Evolutionary conservation across 1,140 invertebrate species (phyloP).

Genomic region (Sinonovacula constricta): DNA sequence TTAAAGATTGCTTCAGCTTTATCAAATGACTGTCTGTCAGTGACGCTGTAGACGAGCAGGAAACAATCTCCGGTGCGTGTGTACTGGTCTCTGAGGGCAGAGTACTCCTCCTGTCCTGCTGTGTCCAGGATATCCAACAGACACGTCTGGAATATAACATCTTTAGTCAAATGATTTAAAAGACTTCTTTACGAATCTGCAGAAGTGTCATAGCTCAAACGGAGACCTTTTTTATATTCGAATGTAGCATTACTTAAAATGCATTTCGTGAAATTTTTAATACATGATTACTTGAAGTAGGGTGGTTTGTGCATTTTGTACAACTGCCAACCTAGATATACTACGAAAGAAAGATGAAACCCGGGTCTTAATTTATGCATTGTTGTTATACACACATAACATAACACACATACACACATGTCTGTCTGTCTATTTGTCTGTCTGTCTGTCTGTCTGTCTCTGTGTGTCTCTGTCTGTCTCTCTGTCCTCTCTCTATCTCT

Average conservation of each 20-base stretch:
- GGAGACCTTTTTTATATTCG: background rate
- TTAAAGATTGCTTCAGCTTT: conserved; percentile 97
- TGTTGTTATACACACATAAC: too few relatives aligned
- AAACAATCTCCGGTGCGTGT: conserved; percentile 87
- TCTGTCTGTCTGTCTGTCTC: background rate
- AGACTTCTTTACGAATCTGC: background rate
- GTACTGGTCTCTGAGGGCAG: conserved; percentile 79
- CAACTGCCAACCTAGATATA: too few relatives aligned
- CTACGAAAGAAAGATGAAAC: too few relatives aligned
- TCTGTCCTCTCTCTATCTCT: too few relatives aligned
- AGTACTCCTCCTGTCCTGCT: conserved; percentile 89
- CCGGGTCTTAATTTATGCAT: too few relatives aligned
- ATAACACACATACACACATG: too few relatives aligned
- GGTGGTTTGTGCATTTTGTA: too few relatives aligned
- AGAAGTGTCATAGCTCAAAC: background rate
- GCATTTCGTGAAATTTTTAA: background rate
- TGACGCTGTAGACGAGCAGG: conserved; percentile 97
- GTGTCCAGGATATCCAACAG: conserved; percentile 99
- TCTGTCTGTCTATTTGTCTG: too few relatives aligned
- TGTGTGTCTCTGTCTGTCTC: too few relatives aligned
- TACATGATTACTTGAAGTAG: too few relatives aligned
- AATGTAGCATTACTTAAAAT: background rate
- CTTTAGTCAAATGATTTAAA: too few relatives aligned
- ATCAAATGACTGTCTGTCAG: conserved; percentile 93
- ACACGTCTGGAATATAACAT: conserved; percentile 86